phyloP scores from a whole-genome alignment of 2,888 invertebrate species.

The Nomada fabriciana region DNA sequence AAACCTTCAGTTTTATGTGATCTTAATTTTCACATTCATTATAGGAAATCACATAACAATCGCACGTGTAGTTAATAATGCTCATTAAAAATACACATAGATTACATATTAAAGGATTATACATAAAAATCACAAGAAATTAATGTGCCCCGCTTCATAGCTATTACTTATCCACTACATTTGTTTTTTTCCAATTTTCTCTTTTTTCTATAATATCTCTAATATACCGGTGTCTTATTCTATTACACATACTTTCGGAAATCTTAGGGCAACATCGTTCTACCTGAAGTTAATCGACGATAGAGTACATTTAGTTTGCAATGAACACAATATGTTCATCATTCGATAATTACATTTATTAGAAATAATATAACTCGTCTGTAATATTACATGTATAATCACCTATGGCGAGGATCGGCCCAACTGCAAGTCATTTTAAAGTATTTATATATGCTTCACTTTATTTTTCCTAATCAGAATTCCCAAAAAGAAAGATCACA shows the following conservation, averaged over 20 bases:
- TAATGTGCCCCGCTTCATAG: slow-evolving; percentile 58
- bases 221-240: slow-evolving; percentile 49
- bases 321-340: slow-evolving; percentile 50
- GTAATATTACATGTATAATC: slow-evolving; percentile 50
- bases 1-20: slow-evolving; percentile 39
- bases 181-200: slow-evolving; percentile 31
- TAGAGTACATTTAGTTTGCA: slow-evolving; percentile 68
- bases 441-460: slow-evolving; percentile 12
- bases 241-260: slow-evolving; percentile 61
- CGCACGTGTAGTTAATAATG: slow-evolving; percentile 45
- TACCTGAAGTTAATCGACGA: slow-evolving; percentile 55
- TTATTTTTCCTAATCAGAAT: slow-evolving; percentile 3
- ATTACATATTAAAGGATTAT: slow-evolving; percentile 44
- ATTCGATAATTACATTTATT: slow-evolving; percentile 56
- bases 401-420: slow-evolving; percentile 76
- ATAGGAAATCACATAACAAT: slow-evolving; percentile 41
- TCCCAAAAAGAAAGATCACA: neutral
- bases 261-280: slow-evolving; percentile 51
- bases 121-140: slow-evolving; percentile 59
- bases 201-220: slow-evolving; percentile 22
- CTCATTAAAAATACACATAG: slow-evolving; percentile 44
- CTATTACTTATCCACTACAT: slow-evolving; percentile 46
- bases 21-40: slow-evolving; percentile 43
- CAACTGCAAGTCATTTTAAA: slow-evolving; percentile 60
- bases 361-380: slow-evolving; percentile 52